Base-by-base conservation (phyloP, 2,888 invertebrate species). In the Dynastes hyllus region DNA sequence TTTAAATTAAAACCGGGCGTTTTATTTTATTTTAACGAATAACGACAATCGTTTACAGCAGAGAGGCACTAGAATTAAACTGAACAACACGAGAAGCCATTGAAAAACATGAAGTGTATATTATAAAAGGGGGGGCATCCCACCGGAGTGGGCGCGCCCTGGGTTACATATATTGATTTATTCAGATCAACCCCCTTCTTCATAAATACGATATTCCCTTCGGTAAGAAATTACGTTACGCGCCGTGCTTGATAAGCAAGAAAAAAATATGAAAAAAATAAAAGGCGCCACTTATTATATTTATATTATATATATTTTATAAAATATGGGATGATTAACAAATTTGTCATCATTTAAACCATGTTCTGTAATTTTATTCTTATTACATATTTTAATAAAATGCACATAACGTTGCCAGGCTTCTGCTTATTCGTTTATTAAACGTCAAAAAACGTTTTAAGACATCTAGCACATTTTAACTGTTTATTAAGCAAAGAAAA, bases 81-180 rank as follows among this genome's bases (percentile, higher is more conserved):
- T 63, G 29, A 11, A 40, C 66, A 58, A 58, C 27, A 58, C 58
- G 55, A 29, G 53, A 32, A 40, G 65, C 65, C 45, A 70, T 32
- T 71, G 65, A 65, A 78, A 78, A 78, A 65, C 61, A 22, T 58
- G 22, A 8, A 22, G 50, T 71, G 61, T 55, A 51, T 51, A 32
- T 71, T 45, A 65, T 71, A 73, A 78, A 78, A 71, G 70, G 76
- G 79, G 78, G 79, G 79, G 76, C 79, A 67, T 75, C 61, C 45
- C 51, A 69, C 73, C 70, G 58, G 22, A 69, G 75, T 79, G 79
- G 79, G 79, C 79, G 79, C 79, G 79, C 79, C 79, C 79, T 76
- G 69, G 63, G 79, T 71, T 78, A 63, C 63, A 75, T 63, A 73
- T 78, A 78, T 78, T 78, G 78, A 78, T 78, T 78, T 71, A 65